Conservation (phyloP, 2,888 invertebrate genomes). For the Callimorpha dominula region DNA sequence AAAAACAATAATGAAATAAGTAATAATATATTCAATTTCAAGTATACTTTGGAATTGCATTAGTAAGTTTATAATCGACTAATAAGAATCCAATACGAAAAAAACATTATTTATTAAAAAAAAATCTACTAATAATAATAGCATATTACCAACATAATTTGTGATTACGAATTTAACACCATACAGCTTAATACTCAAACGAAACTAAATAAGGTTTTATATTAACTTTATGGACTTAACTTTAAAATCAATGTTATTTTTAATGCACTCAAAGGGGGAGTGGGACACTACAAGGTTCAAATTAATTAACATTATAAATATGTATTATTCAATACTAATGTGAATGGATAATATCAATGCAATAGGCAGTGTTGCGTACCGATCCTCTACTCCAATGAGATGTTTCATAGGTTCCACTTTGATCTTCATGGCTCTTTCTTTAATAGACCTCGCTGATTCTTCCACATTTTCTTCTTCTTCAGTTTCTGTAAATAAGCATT, state of each 20-base stretch:
- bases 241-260: neutral
- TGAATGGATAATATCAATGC: no score
- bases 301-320: no score
- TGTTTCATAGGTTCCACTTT: conserved; percentile 64
- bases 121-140: no score
- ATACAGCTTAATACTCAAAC: neutral
- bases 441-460: conserved; percentile 51
- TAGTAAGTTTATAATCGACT: no score
- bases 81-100: no score
- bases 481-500: neutral
- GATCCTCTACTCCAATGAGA: conserved; percentile 53
- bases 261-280: neutral
- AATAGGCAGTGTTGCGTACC: conserved; percentile 49
- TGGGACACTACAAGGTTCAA: no score
- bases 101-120: no score
- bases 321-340: no score
- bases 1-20: neutral
- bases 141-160: no score
- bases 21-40: neutral
- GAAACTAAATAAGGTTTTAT: neutral
- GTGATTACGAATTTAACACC: no score
- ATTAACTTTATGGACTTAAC: neutral
- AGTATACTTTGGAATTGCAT: neutral
- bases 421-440: conserved; percentile 66
- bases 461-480: neutral